These are phyloP conservation scores for Oscheius sp. DNA, from an alignment of 2,888 invertebrate species.

Conservation along the genomic window DNA sequence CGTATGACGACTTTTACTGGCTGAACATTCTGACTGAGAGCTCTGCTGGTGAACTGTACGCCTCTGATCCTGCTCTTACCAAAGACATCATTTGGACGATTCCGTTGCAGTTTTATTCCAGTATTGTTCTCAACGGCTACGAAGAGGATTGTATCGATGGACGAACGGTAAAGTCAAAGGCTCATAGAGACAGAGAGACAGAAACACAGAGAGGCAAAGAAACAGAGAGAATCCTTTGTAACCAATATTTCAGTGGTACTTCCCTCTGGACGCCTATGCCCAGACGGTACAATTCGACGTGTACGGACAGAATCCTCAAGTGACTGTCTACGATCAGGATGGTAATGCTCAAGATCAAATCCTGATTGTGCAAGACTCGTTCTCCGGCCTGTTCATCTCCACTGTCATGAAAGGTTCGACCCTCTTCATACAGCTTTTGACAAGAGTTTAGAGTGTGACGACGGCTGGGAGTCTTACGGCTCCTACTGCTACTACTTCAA, in stretches of 20 bases:
- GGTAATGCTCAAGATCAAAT: slow-evolving; percentile 28
- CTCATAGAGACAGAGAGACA: too few relatives aligned
- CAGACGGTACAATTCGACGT: slow-evolving; percentile 54
- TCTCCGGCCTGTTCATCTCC: slow-evolving; percentile 36
- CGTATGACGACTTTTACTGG: slow-evolving; percentile 40
- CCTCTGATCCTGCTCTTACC: slow-evolving; percentile 3
- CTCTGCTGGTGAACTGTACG: slow-evolving; percentile 23
- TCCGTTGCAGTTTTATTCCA: slow-evolving; percentile 50
- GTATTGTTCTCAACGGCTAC: slow-evolving; percentile 37
- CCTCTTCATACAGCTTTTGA: too few relatives aligned
- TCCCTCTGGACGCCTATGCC: slow-evolving; percentile 63
- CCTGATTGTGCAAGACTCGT: slow-evolving; percentile 17
- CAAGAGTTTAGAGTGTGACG: slow-evolving; percentile 46
- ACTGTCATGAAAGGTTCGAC: slow-evolving; percentile 43
- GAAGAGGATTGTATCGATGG: slow-evolving; percentile 41
- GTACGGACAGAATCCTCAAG: slow-evolving; percentile 42
- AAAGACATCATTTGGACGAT: slow-evolving; percentile 35
- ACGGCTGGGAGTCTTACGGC: slow-evolving; percentile 51
- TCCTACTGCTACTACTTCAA: slow-evolving; percentile 51
- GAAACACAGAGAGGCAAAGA: too few relatives aligned
- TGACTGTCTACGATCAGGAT: slow-evolving; percentile 43
- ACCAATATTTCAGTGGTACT: slow-evolving; percentile 34
- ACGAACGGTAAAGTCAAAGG: not conserved
- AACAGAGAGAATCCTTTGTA: too few relatives aligned
- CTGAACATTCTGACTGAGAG: slow-evolving; percentile 20